Conservation (phyloP, 2,113 vertebrate genomes). For the Himantopus leucocephalus region DNA sequence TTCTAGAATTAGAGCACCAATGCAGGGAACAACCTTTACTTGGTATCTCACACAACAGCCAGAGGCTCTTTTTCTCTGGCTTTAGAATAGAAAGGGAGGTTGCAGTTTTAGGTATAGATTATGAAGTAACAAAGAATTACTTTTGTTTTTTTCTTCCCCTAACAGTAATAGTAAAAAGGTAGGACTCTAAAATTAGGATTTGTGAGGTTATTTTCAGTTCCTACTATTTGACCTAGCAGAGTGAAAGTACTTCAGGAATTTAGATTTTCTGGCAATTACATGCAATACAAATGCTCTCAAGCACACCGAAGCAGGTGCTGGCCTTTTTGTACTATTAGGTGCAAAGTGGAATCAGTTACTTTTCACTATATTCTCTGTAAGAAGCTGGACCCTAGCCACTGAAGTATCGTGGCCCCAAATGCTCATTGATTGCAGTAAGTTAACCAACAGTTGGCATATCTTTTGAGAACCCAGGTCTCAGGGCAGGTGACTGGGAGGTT, state of each 20-base stretch:
- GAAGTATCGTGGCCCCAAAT: neutral
- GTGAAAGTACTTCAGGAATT: neutral
- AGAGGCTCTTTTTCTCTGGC: neutral
- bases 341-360: neutral
- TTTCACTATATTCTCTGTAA: neutral
- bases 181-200: neutral
- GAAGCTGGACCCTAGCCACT: neutral
- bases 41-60: neutral
- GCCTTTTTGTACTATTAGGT: neutral
- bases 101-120: conserved; percentile 3
- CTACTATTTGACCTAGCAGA: neutral
- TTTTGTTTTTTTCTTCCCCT: neutral
- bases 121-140: neutral
- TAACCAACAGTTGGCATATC: neutral
- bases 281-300: neutral
- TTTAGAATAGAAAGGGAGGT: neutral
- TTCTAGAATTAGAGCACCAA: neutral
- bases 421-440: neutral
- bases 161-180: neutral
- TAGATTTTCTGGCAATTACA: neutral
- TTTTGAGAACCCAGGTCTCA: neutral
- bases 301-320: neutral
- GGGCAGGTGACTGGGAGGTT: neutral
- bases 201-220: neutral
- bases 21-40: neutral